Conservation (phyloP, 1,140 invertebrate genomes). For the Brachionus manjavacas region DNA sequence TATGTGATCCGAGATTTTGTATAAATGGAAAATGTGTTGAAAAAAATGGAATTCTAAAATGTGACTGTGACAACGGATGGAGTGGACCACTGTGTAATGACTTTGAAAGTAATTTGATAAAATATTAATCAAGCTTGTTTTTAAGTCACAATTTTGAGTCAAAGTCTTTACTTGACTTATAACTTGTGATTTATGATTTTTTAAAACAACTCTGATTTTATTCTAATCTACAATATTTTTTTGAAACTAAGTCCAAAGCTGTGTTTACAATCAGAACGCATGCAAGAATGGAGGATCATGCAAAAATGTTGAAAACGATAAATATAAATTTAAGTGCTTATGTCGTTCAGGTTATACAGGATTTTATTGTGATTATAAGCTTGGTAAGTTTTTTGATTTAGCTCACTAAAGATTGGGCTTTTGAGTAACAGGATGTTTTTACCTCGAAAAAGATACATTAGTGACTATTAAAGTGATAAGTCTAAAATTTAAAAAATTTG, state of each 20-base stretch:
- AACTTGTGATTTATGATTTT: too few relatives aligned
- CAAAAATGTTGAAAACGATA: constrained; percentile 76
- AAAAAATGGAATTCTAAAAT: neutral
- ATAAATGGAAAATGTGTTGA: neutral
- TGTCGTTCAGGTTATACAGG: constrained; percentile 67
- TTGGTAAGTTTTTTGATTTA: constrained; percentile 62
- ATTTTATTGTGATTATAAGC: constrained; percentile 67
- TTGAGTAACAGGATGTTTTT: too few relatives aligned
- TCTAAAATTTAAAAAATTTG: too few relatives aligned
- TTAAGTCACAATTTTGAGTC: too few relatives aligned
- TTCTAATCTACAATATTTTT: neutral
- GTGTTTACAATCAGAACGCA: constrained; percentile 46
- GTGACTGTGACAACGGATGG: neutral
- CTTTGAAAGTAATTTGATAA: neutral
- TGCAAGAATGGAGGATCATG: constrained; percentile 90
- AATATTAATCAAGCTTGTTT: neutral
- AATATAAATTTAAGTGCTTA: constrained; percentile 71
- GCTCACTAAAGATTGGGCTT: too few relatives aligned
- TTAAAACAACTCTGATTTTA: neutral
- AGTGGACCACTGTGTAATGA: neutral
- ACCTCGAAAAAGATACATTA: too few relatives aligned
- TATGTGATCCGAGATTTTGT: neutral
- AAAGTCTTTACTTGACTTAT: too few relatives aligned
- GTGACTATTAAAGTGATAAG: too few relatives aligned
- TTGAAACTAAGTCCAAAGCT: neutral